Evolutionary conservation across 2,797 vertebrate species (phyloP), one percentile per base, ranked within the genome.

Genomic region (Linurgus olivaceus): DNA sequence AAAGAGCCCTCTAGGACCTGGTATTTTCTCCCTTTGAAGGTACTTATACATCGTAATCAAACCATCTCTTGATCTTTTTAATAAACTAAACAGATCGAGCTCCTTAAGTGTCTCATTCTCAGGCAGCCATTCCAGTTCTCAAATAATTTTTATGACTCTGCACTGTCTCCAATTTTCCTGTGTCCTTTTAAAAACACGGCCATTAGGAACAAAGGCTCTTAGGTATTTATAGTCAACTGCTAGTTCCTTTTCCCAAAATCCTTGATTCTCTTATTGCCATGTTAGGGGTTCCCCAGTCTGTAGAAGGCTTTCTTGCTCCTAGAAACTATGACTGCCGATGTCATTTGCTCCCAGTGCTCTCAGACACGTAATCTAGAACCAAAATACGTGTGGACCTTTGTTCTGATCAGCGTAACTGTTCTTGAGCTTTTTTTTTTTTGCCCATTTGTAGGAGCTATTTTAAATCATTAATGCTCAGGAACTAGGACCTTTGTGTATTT

Each of bases 1-100:
- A 97, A 97, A 96, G 94, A 93, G 94, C 92, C 95, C 96, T 96
- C 94, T 97, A 97, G 96, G 94, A 96, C 96, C 93, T 96, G 96
- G 93, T 97, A 96, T 96, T 97, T 97, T 96, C 94, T 97, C 71
- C 93, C 88, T 95, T 96, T 96, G 93, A 96, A 96, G 92, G 94
- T 89, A 96, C 90, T 96, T 96, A 96, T 75, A 95, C 57, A 72
- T 96, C 51, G 61, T 96, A 96, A 97, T 96, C 96, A 96, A 93
- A 84, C 87, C 90, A 93, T 96, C 94, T 94, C 96, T 96, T 96
- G 95, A 97, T 96, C 96, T 96, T 97, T 97, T 96, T 95, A 96
- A 96, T 96, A 97, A 97, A 96, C 96, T 93, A 96, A 97, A 97
- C 92, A 96, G 96, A 96, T 95, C 72, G 71, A 95, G 90, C 92